Evolutionary conservation across 2,797 vertebrate species (phyloP).

Genomic region (Pseudocheirus occidentalis): DNA sequence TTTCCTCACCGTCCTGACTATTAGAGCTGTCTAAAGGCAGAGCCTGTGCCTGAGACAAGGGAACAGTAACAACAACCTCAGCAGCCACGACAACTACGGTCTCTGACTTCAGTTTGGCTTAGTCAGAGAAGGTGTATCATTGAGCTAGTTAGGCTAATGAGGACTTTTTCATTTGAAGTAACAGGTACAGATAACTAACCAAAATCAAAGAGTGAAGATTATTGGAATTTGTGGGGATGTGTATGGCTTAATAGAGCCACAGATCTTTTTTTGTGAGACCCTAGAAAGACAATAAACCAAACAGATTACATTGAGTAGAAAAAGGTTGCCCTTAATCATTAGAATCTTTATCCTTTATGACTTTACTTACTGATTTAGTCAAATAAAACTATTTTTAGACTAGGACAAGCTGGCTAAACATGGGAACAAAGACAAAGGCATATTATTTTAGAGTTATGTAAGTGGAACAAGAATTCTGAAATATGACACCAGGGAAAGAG

Average conservation of each 20-base stretch:
- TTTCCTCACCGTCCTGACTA: neutral
- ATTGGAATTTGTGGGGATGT: neutral
- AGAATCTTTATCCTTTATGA: neutral
- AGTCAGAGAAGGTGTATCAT: neutral
- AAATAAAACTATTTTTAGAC: neutral
- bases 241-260: neutral
- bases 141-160: neutral
- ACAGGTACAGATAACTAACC: neutral
- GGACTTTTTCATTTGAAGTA: neutral
- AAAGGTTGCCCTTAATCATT: neutral
- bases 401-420: neutral
- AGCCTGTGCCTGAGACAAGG: neutral
- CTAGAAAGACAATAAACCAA: neutral
- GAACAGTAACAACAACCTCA: neutral
- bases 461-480: neutral
- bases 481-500: neutral
- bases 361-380: neutral
- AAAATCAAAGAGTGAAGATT: neutral
- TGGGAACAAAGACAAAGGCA: neutral
- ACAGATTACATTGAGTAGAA: neutral
- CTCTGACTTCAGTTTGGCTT: neutral
- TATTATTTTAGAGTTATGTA: neutral
- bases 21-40: neutral
- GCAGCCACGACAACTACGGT: no score
- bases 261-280: slow-evolving; percentile 26